Evolutionary conservation across 2,888 invertebrate species (phyloP).

Genomic region (Drosophila merina): DNA sequence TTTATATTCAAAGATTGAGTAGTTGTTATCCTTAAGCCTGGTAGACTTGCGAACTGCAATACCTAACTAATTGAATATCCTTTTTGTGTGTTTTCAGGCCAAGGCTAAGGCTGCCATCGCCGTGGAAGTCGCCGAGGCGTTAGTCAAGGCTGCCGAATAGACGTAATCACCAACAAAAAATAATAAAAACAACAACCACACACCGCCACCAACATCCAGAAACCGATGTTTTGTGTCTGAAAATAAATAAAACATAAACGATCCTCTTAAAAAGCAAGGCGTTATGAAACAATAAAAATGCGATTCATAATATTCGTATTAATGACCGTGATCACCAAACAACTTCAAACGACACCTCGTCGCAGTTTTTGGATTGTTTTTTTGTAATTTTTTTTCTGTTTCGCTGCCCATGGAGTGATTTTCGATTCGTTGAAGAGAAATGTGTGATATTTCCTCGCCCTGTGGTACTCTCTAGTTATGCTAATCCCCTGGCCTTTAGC

Average conservation of each 20-base stretch:
- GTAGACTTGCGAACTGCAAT: neutral
- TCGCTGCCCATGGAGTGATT: constrained; percentile 27
- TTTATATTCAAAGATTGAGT: too few species aligned
- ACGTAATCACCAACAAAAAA: constrained; percentile 45
- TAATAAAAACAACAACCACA: neutral
- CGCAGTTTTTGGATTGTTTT: constrained; percentile 6
- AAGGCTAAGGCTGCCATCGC: constrained; percentile 96
- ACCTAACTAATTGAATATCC: neutral
- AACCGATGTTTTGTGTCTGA: constrained; percentile 58
- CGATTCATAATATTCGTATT: constrained; percentile 63
- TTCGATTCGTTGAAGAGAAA: constrained; percentile 19
- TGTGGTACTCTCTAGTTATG: constrained; percentile 11
- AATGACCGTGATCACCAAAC: constrained; percentile 43
- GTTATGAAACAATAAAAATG: constrained; percentile 75
- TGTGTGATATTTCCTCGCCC: constrained; percentile 19
- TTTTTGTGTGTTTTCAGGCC: constrained; percentile 85
- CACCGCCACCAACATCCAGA: constrained; percentile 43
- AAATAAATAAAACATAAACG: constrained; percentile 54
- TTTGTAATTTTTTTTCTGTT: constrained; percentile 20
- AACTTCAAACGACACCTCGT: constrained; percentile 27
- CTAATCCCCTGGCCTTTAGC: constrained; percentile 1
- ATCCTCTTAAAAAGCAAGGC: constrained; percentile 37
- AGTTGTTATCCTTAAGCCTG: too few species aligned
- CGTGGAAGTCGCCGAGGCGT: constrained; percentile 96
- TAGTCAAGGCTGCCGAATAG: constrained; percentile 92